phyloP scores from a whole-genome alignment of 2,113 vertebrate species.

The Patagioenas fasciata region DNA sequence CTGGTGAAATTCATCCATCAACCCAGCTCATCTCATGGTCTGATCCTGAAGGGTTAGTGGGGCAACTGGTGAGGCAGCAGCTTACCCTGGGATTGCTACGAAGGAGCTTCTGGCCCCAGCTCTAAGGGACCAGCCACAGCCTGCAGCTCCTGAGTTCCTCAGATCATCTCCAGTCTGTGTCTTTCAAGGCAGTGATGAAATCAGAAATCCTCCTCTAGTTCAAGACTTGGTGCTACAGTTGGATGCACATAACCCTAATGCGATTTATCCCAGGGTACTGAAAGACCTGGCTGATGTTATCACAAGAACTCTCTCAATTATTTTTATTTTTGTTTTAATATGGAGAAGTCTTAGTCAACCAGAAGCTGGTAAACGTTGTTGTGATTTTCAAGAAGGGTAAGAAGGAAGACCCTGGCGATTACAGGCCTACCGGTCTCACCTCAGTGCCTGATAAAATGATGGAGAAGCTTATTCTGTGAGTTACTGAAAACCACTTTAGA shows the following conservation, averaged over 20 bases:
- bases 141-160: neutral
- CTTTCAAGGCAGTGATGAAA: neutral
- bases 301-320: neutral
- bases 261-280: neutral
- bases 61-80: neutral
- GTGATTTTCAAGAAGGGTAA: neutral
- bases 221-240: neutral
- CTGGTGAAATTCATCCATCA: too few species aligned
- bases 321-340: neutral
- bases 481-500: neutral
- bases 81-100: neutral
- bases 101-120: neutral
- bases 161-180: neutral
- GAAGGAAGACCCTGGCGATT: neutral
- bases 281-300: neutral
- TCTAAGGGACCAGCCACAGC: neutral
- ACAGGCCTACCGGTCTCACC: neutral
- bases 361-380: neutral
- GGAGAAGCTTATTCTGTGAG: too few species aligned
- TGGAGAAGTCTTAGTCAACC: neutral
- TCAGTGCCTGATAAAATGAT: neutral
- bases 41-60: too few species aligned
- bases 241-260: accelerated
- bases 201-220: neutral
- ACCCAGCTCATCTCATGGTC: too few species aligned